A percentile compares a stretch with the other conserved stretches of the same genome.
phyloP scores from a whole-genome alignment of 2,113 vertebrate species.

The Fregata magnificens region DNA sequence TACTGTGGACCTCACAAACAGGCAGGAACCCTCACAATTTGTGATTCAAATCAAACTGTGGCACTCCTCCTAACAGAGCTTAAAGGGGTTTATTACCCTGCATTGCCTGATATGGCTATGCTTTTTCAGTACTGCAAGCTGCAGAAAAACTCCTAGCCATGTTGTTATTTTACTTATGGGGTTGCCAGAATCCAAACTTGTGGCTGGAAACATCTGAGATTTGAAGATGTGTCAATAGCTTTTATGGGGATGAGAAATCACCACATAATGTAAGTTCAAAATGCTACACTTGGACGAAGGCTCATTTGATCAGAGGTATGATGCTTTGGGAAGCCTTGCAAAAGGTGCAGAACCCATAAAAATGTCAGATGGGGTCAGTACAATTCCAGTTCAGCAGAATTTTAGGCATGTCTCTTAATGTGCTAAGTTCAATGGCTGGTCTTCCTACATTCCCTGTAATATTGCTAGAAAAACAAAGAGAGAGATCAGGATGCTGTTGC shows the following conservation, averaged over 20 bases:
- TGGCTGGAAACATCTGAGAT: background rate
- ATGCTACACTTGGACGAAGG: background rate
- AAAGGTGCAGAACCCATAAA: background rate
- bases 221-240: background rate
- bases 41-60: background rate
- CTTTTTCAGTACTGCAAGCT: background rate
- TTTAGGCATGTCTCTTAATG: background rate
- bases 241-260: background rate
- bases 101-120: background rate
- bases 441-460: background rate
- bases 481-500: background rate
- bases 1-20: background rate
- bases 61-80: background rate
- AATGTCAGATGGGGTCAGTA: background rate
- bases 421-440: background rate
- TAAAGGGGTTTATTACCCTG: background rate
- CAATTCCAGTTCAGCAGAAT: background rate
- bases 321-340: background rate
- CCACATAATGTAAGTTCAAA: background rate
- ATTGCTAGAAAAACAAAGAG: background rate
- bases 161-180: background rate
- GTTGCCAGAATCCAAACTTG: background rate
- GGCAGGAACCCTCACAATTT: background rate
- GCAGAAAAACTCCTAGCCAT: background rate
- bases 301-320: background rate